Evolutionary conservation across 2,888 invertebrate species (phyloP).

Genomic region (Carcina quercana): DNA sequence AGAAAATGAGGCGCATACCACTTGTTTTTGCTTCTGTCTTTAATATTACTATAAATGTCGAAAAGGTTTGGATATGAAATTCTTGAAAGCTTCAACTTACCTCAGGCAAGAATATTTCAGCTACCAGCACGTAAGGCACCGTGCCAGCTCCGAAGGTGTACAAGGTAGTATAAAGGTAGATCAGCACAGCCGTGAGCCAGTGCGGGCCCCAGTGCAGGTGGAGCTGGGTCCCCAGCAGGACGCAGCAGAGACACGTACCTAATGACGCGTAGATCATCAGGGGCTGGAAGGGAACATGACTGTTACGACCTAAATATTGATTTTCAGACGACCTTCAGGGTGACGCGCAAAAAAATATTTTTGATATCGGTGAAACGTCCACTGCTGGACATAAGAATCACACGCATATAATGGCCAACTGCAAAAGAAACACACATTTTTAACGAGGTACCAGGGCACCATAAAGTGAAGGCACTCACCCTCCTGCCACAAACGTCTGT

Average conservation of each 20-base stretch:
- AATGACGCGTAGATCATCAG: slow-evolving; percentile 38
- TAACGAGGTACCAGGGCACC: slow-evolving; percentile 2
- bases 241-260: slow-evolving; percentile 27
- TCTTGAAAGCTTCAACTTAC: too few relatives aligned
- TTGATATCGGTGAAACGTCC: too few relatives aligned
- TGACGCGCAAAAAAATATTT: too few relatives aligned
- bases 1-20: too few relatives aligned
- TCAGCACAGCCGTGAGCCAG: slow-evolving; percentile 31
- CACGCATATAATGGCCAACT: too few relatives aligned
- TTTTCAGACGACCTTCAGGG: too few relatives aligned
- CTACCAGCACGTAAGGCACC: slow-evolving; percentile 34
- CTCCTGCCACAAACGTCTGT: slow-evolving; percentile 43
- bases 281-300: slow-evolving; percentile 30
- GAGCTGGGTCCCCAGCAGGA: slow-evolving; percentile 38
- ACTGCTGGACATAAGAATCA: too few relatives aligned
- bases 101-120: slow-evolving; percentile 48
- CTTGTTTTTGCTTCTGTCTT: too few relatives aligned
- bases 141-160: slow-evolving; percentile 40
- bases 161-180: slow-evolving; percentile 31
- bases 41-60: too few relatives aligned
- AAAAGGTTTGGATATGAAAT: too few relatives aligned
- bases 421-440: too few relatives aligned
- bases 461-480: slow-evolving; percentile 26
- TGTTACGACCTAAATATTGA: too few relatives aligned
- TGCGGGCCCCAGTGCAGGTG: slow-evolving; percentile 42